Evolutionary conservation across 1,140 invertebrate genomes (phyloP).

Genomic region (Drosophila lini): DNA sequence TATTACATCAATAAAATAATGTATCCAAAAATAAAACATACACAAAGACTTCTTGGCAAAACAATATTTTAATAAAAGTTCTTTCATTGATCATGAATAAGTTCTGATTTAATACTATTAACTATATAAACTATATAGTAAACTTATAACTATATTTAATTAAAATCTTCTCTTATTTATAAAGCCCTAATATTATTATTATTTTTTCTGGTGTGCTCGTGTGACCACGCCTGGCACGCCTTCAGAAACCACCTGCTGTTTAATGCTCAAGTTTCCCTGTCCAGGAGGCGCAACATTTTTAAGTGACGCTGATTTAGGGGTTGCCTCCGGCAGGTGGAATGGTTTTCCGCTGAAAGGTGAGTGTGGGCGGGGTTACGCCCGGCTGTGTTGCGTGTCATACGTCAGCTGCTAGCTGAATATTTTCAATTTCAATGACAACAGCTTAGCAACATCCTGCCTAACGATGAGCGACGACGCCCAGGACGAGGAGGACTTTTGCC

Average conservation of each 20-base stretch:
- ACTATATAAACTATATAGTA: too few relatives aligned
- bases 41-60: not conserved
- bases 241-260: constrained; percentile 78
- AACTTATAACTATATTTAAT: not conserved
- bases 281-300: constrained; percentile 71
- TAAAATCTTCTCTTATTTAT: not conserved
- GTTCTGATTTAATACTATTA: too few relatives aligned
- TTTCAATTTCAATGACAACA: constrained; percentile 82
- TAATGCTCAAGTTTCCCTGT: constrained; percentile 51
- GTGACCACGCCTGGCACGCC: constrained; percentile 6
- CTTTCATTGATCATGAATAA: not conserved
- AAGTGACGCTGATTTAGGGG: constrained; percentile 79
- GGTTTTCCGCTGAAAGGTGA: not conserved
- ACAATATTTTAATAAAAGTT: not conserved
- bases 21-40: too few relatives aligned
- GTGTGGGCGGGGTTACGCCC: constrained; percentile 6
- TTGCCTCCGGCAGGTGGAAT: constrained; percentile 5
- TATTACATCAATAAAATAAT: too few relatives aligned
- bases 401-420: constrained; percentile 71
- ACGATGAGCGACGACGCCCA: constrained; percentile 52
- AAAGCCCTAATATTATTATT: too few relatives aligned
- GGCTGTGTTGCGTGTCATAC: constrained; percentile 68
- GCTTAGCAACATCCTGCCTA: constrained; percentile 73
- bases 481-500: constrained; percentile 38
- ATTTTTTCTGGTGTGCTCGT: not conserved